Percentiles rank a stretch among this genome's conserved stretches.
These are phyloP conservation scores for Malthinus flaveolus DNA, from an alignment of 2,888 invertebrate species.

Conservation along the genomic window DNA sequence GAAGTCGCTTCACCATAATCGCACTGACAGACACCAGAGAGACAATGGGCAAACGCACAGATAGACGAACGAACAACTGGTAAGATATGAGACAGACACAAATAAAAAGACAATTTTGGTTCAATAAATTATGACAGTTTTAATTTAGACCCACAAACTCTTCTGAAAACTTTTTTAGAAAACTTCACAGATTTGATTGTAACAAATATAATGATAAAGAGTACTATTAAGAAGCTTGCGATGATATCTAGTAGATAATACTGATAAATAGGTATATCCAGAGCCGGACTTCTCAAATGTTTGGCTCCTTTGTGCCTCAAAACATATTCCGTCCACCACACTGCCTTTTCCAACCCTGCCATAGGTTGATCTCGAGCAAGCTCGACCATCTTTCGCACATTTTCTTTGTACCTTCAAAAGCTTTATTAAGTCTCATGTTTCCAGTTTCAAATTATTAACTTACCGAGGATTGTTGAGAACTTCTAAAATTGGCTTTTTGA, in stretches of 20 bases:
- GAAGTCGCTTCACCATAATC: too few species aligned
- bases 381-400: neutral
- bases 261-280: constrained; percentile 1
- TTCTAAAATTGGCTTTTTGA: neutral
- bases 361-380: constrained; percentile 1
- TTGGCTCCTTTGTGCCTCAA: constrained; percentile 2
- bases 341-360: constrained; percentile 7
- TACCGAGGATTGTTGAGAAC: neutral
- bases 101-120: too few species aligned
- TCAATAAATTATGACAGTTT: too few species aligned
- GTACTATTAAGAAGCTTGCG: neutral
- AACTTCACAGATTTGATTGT: neutral
- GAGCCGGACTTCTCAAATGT: constrained; percentile 3
- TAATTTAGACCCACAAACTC: too few species aligned
- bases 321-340: constrained; percentile 17
- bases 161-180: neutral
- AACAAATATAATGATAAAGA: neutral
- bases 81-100: too few species aligned
- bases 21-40: too few species aligned
- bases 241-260: constrained; percentile 12
- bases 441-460: neutral
- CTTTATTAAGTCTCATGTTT: neutral
- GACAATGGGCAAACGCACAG: too few species aligned
- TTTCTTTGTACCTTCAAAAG: neutral
- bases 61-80: too few species aligned